Evolutionary conservation across 2,888 invertebrate species (phyloP).

Genomic region (Parnassius mnemosyne): DNA sequence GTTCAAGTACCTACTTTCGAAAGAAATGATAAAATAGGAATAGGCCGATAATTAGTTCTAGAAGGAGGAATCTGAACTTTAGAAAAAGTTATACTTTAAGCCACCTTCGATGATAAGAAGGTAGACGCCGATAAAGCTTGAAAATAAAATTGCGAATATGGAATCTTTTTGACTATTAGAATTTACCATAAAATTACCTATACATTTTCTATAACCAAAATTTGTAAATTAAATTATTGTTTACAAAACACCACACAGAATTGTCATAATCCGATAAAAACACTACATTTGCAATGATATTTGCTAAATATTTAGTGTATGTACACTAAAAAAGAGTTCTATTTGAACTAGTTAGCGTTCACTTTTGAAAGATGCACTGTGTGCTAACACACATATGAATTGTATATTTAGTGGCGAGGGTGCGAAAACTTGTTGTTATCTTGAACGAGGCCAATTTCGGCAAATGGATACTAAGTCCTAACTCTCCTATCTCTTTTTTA

Average conservation of each 20-base stretch:
- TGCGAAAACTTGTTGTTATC: conserved; percentile 81
- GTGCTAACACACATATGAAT: conserved; percentile 75
- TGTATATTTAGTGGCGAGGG: conserved; percentile 78
- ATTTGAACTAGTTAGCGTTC: conserved; percentile 31
- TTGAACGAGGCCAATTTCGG: conserved; percentile 78
- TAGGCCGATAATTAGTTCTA: too few species aligned
- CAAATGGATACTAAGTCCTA: conserved; percentile 81
- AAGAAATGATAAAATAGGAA: too few species aligned
- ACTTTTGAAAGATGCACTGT: conserved; percentile 28
- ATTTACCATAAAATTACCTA: too few species aligned
- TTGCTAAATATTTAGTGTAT: conserved; percentile 47
- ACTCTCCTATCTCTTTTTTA: conserved; percentile 76
- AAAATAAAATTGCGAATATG: too few species aligned
- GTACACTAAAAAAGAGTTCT: conserved; percentile 24
- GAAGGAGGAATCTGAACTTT: too few species aligned
- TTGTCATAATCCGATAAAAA: conserved; percentile 67
- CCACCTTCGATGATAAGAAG: too few species aligned
- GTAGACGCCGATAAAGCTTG: too few species aligned
- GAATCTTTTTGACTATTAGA: too few species aligned
- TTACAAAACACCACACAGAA: conserved; percentile 48
- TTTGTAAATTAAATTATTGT: background rate
- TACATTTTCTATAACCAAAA: too few species aligned
- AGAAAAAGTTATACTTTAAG: too few species aligned
- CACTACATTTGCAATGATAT: conserved; percentile 63
- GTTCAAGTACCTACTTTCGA: too few species aligned